phyloP scores from a whole-genome alignment of 1,140 invertebrate species.

The Heliconius eleuchia region DNA sequence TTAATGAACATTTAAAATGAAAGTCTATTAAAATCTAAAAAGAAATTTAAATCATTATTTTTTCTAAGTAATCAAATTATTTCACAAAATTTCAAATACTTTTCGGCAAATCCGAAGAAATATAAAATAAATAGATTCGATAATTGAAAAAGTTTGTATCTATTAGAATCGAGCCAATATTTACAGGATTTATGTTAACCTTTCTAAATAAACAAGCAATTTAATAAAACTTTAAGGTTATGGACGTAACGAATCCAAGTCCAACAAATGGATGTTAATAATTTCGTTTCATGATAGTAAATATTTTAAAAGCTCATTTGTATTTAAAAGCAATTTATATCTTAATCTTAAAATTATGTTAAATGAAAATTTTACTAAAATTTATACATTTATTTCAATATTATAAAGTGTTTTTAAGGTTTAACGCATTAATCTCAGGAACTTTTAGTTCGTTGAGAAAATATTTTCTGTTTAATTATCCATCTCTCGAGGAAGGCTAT shows the following conservation, averaged over 20 bases:
- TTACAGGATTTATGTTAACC: constrained; percentile 28
- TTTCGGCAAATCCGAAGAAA: neutral
- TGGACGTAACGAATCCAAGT: constrained; percentile 28
- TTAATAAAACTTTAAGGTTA: constrained; percentile 36
- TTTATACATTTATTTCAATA: too few relatives aligned
- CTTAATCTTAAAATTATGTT: neutral
- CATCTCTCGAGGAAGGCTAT: too few relatives aligned
- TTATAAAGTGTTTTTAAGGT: too few relatives aligned
- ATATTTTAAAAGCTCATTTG: constrained; percentile 6
- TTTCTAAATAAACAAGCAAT: constrained; percentile 31
- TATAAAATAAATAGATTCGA: constrained; percentile 24
- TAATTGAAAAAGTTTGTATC: constrained; percentile 36
- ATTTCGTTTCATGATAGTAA: constrained; percentile 16
- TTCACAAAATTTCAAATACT: neutral
- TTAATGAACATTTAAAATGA: too few relatives aligned
- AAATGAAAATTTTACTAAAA: neutral
- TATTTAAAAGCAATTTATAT: constrained; percentile 10
- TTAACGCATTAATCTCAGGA: too few relatives aligned
- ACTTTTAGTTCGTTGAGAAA: too few relatives aligned
- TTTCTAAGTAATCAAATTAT: neutral
- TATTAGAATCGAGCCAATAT: constrained; percentile 26
- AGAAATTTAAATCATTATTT: neutral
- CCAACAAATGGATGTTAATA: constrained; percentile 17
- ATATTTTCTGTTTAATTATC: too few relatives aligned
- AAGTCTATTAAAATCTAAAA: neutral